Evolutionary conservation across 92 coral and sea anemone species (phyloP), one percentile per base, ranked within the genome.

Genomic region (Blastomussa wellsi): DNA sequence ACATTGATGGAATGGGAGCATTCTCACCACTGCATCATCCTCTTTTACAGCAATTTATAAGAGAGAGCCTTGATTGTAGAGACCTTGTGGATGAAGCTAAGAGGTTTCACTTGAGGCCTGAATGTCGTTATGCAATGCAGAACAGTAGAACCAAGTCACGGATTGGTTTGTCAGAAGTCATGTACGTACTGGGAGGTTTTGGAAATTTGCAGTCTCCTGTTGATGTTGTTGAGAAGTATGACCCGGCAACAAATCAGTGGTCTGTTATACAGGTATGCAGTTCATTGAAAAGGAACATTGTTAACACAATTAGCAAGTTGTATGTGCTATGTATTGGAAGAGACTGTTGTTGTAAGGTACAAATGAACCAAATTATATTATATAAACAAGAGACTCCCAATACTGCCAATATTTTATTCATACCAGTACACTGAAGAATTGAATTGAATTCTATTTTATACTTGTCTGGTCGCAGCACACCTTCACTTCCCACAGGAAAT

Each of bases 81-180:
- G 99, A 96, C 80, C 80, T 96, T 71, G 97, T 96, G 7, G 99
- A 96, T 72, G 99, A 96, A 79, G 99, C 99, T 16, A 96, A 96
- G 79, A 92, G 88, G 75, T 96, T 91, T 87, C 99, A 96, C 66
- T 81, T 96, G 84, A 74, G 99, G 83, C 99, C 99, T 14, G 99
- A 96, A 81, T 96, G 99, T 76, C 98, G 99, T 19, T 79, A 88
- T 17, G 78, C 84, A 71, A 90, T 96, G 93, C 98, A 96, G 86
- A 92, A 83, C 68, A 88, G 91, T 39, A 90, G 99, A 77, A 94
- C 97, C 17, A 93, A 93, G 79, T 82, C 99, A 31, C 87, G 99
- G 49, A 74, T 91, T 85, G 99, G 99, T 53, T 85, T 90, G 76
- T 92, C 93, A 35, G 98, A 96, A 80, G 94, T 96, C 80, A 81